Percentiles rank a stretch among this genome's conserved stretches.
Conservation (phyloP, 2,888 invertebrate species). For the Eupithecia centaureata region DNA sequence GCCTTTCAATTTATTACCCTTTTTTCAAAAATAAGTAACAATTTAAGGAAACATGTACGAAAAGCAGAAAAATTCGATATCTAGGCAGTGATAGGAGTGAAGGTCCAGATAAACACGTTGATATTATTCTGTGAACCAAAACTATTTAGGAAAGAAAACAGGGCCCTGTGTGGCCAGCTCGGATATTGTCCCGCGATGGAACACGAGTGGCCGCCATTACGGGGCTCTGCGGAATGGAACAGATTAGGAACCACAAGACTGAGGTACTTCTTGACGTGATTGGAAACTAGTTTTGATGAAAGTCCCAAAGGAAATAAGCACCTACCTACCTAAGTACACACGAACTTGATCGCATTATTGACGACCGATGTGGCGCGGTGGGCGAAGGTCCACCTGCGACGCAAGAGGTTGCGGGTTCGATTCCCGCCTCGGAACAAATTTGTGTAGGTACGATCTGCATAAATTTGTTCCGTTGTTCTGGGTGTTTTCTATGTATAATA, state of each 20-base stretch:
- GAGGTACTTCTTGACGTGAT: neutral
- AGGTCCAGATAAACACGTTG: neutral
- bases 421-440: too few species aligned
- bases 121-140: neutral
- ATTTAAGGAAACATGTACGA: too few species aligned
- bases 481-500: too few species aligned
- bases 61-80: too few species aligned
- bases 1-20: too few species aligned
- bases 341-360: neutral
- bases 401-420: too few species aligned
- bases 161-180: neutral
- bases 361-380: too few species aligned
- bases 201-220: neutral
- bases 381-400: too few species aligned
- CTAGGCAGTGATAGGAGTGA: neutral
- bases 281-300: neutral
- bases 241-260: neutral
- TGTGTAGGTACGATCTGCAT: too few species aligned
- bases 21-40: neutral
- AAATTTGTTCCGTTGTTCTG: too few species aligned
- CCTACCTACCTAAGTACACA: neutral
- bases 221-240: neutral
- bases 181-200: neutral
- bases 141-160: constrained; percentile 13
- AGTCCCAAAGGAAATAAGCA: neutral